Conservation (phyloP, 2,888 invertebrate species). For the Lumbricus terrestris region DNA sequence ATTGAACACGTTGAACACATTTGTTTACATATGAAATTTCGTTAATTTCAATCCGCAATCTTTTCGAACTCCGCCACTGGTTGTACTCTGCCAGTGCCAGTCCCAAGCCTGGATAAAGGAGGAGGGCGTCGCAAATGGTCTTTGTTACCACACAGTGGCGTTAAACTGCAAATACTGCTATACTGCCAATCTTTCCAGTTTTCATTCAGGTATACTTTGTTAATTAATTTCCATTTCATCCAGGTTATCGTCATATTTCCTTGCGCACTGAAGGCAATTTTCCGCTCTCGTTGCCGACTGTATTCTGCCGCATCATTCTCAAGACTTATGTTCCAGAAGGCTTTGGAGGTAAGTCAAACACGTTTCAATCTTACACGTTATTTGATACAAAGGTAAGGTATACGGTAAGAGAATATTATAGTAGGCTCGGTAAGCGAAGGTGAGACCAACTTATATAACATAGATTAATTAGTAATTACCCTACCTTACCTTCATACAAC, state of each 20-base stretch:
- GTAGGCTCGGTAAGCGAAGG: background rate
- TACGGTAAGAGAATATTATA: background rate
- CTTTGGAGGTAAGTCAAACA: constrained; percentile 73
- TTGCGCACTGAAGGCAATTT: constrained; percentile 97
- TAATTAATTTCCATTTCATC: background rate
- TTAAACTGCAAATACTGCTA: no score
- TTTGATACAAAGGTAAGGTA: background rate
- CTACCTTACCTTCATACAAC: no score
- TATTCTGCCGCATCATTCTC: constrained; percentile 97
- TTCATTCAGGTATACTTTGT: background rate
- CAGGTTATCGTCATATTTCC: constrained; percentile 93
- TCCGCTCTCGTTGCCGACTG: constrained; percentile 96
- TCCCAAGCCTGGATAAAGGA: no score
- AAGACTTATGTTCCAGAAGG: constrained; percentile 99
- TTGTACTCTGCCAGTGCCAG: no score
- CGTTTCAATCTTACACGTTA: background rate
- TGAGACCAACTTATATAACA: no score
- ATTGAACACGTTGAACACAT: no score
- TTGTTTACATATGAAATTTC: no score
- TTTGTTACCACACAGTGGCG: no score
- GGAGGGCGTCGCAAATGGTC: no score
- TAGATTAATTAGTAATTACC: no score
- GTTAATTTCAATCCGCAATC: no score
- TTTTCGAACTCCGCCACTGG: no score
- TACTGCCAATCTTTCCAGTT: background rate